Base-by-base conservation (phyloP, 2,888 invertebrate species). In the Caradrina clavipalpis region DNA sequence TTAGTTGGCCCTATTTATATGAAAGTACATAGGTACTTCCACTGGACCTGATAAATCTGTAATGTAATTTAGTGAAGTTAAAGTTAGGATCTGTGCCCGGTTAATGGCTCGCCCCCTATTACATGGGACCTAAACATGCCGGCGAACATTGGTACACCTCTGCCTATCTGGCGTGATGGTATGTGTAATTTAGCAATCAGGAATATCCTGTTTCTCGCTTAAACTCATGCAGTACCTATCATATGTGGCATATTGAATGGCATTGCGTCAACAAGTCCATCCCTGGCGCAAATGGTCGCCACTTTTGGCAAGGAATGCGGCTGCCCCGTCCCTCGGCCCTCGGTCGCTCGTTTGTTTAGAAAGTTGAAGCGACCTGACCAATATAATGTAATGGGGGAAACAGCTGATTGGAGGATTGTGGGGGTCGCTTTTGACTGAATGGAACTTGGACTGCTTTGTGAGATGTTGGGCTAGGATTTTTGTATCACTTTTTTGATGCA, bases 241-340 rank as follows among this genome's bases (percentile, higher is more conserved):
- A 56, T 57, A 68, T 75, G 84, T 86, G 88, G 77, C 81, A 80
- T 87, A 86, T 88, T 90, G 90, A 90, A 90, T 89, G 88, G 88
- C 88, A 79, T 92, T 93, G 91, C 94, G 93, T 93, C 92, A 93
- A 88, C 89, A 83, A 69, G 58, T 60, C 89, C 91, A 87, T 89
- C 86, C 83, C 82, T 74, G 89, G 90, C 81, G 82, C 69, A 50
- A 75, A 76, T 57, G 58, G 53, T 45, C 78, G 82, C 91, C 92
- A 80, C 67, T 84, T 93, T 93, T 89, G 94, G 93, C 86, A 67
- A 76, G 92, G 92, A 89, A 93, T 92, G 91, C 81, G 87, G 78
- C 69, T 68, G 73, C 78, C 61, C 53, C 51, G 78, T 80, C 51
- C 78, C 21, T n/a, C 50, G 56, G 73, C 63, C 69, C 69, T 64